Evolutionary conservation across 2,888 invertebrate genomes (phyloP), one percentile per base, ranked within the genome.

Genomic region (Dynastes hyllus): DNA sequence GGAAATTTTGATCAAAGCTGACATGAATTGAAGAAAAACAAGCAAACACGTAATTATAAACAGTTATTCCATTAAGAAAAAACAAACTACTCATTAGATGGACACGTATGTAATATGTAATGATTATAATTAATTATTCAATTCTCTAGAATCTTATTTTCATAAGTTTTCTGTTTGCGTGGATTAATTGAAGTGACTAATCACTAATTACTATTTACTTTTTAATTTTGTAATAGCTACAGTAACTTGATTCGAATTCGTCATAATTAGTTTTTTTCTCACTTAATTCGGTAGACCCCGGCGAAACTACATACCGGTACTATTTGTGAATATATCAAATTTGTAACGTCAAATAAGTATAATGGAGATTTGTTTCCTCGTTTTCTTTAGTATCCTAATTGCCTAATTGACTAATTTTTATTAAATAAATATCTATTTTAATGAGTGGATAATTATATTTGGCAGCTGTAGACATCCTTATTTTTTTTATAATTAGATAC

Each of bases 211-310:
- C 9, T 22, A 22, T 2, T 2, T 58, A 22, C 27, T 58, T 58
- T 58, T 58, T 22, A 58, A 22, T 22, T 16, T n/a, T 22, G 27
- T 29, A 29, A 11, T 29, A 63, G 27, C 22, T 4, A 63, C 4
- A 63, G 27, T 63, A 63, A 63, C 27, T 11, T 32, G 5, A 29
- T 61, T 61, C 27, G 61, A 61, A 61, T 61, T 61, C 22, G n/a
- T 63, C 27, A 29, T 63, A 63, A 63, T 32, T 22, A 11, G 63
- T 63, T 63, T 63, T 63, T 63, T 63, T 27, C 27, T 32, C 63
- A 32, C 27, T 63, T 29, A 63, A 29, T 13, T 63, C 63, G 2
- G 13, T 9, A 63, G 63, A 63, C 63, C 61, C 9, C 0, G 37
- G 5, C 55, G 9, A 58, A 27, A 58, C 1, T 3, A 16, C 5